Base-by-base conservation (phyloP, 2,888 invertebrate species). In the Chrysolina haemoptera region DNA sequence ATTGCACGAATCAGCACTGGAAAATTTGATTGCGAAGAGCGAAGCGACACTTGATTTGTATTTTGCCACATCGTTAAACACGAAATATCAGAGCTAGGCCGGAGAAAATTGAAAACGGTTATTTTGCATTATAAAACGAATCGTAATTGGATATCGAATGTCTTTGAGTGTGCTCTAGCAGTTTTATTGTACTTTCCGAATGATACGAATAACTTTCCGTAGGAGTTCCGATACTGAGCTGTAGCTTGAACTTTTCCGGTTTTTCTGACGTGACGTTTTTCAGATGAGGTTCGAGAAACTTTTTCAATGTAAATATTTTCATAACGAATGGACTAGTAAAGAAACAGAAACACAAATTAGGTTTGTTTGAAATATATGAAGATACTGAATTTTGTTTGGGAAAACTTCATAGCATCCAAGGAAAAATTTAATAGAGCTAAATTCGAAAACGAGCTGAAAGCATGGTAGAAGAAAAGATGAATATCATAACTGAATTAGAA, bases 1-100 rank as follows among this genome's bases (percentile, higher is more conserved):
- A 12, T 46, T 46, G 35, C 35, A 14, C 14, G 14, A 46, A 46
- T 46, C 46, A 14, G 46, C 1, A 12, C 48, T 35, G 18, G 43
- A 9, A 41, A 59, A 43, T 59, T 11, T 41, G 40, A 67, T 35
- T 67, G 55, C 50, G 68, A 46, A 46, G 48, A 69, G 35, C 48
- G 46, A 48, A 69, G 69, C 62, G 69, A 62, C 69, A 69, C 69
- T 69, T 69, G 69, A 69, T 69, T 69, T 62, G 62, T 62, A 69
- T 63, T 50, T 63, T 70, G 63, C 70, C 43, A 46, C 70, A 70
- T 70, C 63, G 70, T 63, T 70, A 53, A 70, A 63, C 70, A 70
- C 63, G 63, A 48, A 63, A 53, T 70, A 48, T n/a, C 16, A 16
- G 41, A 70, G 70, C 63, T 70, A 59, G 50, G 63, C 70, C 14